These are phyloP conservation scores for Parnassius orleans DNA, from an alignment of 2,888 invertebrate species.

Conservation along the genomic window DNA sequence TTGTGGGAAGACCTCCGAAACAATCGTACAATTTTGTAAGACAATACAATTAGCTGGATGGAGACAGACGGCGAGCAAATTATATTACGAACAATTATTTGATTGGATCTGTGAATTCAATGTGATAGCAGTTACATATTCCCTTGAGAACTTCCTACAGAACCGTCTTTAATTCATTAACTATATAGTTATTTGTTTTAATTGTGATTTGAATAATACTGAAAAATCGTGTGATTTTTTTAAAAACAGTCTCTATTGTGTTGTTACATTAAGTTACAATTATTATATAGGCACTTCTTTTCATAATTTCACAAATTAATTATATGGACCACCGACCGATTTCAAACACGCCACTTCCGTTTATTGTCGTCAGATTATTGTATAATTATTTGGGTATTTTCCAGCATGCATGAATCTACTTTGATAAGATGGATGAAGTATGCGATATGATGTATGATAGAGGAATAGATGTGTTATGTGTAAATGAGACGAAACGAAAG, in stretches of 20 bases:
- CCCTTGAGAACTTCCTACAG: slow-evolving; percentile 22
- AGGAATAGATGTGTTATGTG: too few relatives aligned
- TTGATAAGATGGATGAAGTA: too few relatives aligned
- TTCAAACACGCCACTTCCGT: too few relatives aligned
- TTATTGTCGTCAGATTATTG: too few relatives aligned
- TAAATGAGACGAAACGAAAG: too few relatives aligned
- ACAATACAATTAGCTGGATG: slow-evolving; percentile 19
- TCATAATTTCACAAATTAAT: too few relatives aligned
- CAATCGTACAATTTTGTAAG: slow-evolving; percentile 16
- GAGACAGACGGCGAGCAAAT: slow-evolving; percentile 6
- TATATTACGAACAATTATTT: slow-evolving; percentile 21
- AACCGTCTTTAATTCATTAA: slow-evolving; percentile 10
- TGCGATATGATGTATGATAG: too few relatives aligned
- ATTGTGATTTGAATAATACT: slow-evolving; percentile 1
- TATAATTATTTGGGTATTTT: too few relatives aligned
- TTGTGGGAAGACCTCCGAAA: slow-evolving; percentile 9
- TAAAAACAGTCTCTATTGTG: background rate
- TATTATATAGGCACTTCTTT: too few relatives aligned
- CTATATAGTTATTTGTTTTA: slow-evolving; percentile 16
- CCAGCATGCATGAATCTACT: slow-evolving; percentile 1
- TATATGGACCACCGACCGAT: too few relatives aligned
- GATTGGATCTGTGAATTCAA: slow-evolving; percentile 17
- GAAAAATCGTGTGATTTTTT: slow-evolving; percentile 13
- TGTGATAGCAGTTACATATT: slow-evolving; percentile 5
- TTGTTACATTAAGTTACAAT: background rate